Percentiles rank a stretch among this genome's conserved stretches.
Evolutionary conservation across 2,888 invertebrate genomes (phyloP).

Genomic region (Dendrolimus pini): DNA sequence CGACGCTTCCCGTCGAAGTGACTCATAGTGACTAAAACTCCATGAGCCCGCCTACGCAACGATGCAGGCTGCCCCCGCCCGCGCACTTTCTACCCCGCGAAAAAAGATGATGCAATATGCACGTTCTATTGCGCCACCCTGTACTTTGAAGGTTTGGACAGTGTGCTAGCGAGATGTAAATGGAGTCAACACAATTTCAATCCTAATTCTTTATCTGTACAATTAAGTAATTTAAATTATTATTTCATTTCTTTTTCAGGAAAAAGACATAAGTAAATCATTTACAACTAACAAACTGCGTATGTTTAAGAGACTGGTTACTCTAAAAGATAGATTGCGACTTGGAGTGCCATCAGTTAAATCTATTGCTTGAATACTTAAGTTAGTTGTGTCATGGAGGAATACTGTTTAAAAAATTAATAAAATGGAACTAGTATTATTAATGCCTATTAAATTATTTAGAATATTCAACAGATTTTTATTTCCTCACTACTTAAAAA

Average conservation of each 20-base stretch:
- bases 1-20: no score
- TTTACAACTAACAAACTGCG: slow-evolving; percentile 33
- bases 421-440: neutral
- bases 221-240: neutral
- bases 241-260: slow-evolving; percentile 30
- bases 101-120: no score
- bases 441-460: neutral
- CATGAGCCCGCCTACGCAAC: no score
- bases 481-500: no score
- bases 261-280: slow-evolving; percentile 29
- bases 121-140: no score
- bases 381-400: no score
- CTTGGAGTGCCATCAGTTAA: slow-evolving; percentile 6
- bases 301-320: slow-evolving; percentile 49
- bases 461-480: no score
- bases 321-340: slow-evolving; percentile 37
- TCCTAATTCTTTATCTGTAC: neutral
- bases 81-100: no score
- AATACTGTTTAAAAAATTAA: neutral
- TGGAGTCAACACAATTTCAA: neutral
- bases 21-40: no score
- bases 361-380: slow-evolving; percentile 3
- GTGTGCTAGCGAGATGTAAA: no score
- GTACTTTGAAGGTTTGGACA: no score
- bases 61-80: no score